Evolutionary conservation across 1,140 invertebrate genomes (phyloP).

Genomic region (Sitobion miscanthi): DNA sequence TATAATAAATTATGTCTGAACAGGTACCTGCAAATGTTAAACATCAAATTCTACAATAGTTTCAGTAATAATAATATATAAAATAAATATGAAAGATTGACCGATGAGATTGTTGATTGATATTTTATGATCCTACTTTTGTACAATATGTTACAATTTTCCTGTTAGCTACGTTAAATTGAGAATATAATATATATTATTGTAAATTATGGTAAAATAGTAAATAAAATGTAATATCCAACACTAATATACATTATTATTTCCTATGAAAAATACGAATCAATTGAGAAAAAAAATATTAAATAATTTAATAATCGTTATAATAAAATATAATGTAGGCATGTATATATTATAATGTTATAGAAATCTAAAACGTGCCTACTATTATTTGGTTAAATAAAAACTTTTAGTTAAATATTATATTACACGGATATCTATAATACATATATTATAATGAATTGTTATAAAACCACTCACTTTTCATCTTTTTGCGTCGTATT

Average conservation of each 20-base stretch:
- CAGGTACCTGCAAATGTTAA: not conserved
- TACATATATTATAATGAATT: not conserved
- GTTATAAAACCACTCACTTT: conserved; percentile 56
- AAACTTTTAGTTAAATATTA: not conserved
- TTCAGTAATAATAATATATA: not conserved
- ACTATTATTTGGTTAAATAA: not conserved
- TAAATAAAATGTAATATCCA: not conserved
- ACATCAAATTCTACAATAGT: not conserved
- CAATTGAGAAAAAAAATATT: not conserved
- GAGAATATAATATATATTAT: not conserved
- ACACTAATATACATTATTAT: conserved; percentile 3
- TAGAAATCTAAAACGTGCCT: conserved; percentile 12
- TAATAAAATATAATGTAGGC: not conserved
- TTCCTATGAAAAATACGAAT: not conserved
- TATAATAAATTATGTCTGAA: not conserved
- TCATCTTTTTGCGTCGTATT: conserved; percentile 51
- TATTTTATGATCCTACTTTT: not conserved
- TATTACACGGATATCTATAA: not conserved
- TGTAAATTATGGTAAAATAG: not conserved
- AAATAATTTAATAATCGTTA: not conserved
- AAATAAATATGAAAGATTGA: not conserved
- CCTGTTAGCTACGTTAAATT: not conserved
- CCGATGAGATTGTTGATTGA: conserved; percentile 14
- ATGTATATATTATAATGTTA: not conserved
- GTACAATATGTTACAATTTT: conserved; percentile 5